Base-by-base conservation (phyloP, 2,888 invertebrate species). In the Drosophila greeni region DNA sequence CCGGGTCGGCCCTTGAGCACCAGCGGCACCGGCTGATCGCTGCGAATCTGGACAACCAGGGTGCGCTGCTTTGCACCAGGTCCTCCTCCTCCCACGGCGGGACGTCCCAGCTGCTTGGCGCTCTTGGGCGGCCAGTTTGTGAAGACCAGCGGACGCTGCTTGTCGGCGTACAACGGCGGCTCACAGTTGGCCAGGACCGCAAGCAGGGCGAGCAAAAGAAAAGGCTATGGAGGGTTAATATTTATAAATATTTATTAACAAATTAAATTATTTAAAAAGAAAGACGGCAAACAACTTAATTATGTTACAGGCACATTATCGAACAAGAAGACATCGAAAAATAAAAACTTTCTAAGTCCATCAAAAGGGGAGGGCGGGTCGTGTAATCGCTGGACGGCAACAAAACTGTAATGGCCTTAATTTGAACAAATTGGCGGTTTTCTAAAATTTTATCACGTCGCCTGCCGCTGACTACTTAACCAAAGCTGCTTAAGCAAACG, bases 31-130 rank as follows among this genome's bases (percentile, higher is more conserved):
- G 86, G 86, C 61, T 87, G 85, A 69, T 88, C 88, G 56, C 88
- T 88, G 23, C 89, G 87, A 37, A 89, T 88, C 73, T 89, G 88
- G 1, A 89, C 84, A 3, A 89, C 87, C 20, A 89, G 49, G 0
- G 88, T 87, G 39, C 87, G 83, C 48, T 85, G 85, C 34, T 86
- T 86, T 11, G 71, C 83, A 20, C 53, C 69, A 5, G 62, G 48
- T 14, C 53, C 39, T 20, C 7, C 59, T 5, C 36, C 45, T 5
- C 29, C 31, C 12, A 23, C 26, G 11, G 61, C 80, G 3, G 72
- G 68, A 11, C 74, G 85, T 0, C 61, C 55, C 33, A 81, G 26
- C 40, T 87, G 87, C 33, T 86, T 87, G 36, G 71, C 71, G 42
- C 64, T 83, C 51, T 86, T 86, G 1, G 81, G 80, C 3, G 86